Evolutionary conservation across 2,888 invertebrate genomes (phyloP).

Genomic region (Glaucopsyche alexis): DNA sequence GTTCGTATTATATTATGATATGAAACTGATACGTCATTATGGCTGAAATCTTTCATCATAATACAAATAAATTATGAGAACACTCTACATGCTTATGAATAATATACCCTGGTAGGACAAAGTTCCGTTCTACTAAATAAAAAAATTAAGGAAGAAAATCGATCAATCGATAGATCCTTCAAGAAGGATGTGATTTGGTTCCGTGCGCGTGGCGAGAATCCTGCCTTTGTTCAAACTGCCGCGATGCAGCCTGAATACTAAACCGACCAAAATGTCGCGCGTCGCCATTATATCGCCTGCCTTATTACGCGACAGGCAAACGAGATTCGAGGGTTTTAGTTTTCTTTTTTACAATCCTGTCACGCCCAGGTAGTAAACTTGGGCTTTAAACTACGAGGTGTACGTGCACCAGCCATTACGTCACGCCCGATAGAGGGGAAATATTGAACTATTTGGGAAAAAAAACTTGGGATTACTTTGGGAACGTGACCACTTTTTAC

Average conservation of each 20-base stretch:
- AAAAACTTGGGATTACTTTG: no score
- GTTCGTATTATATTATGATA: no score
- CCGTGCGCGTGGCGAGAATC: slow-evolving; percentile 37
- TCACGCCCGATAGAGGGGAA: no score
- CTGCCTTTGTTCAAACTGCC: slow-evolving; percentile 38
- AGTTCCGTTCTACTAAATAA: no score
- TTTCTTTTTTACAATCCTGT: neutral
- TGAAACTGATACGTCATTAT: no score
- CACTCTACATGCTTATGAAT: no score
- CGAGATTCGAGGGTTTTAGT: neutral
- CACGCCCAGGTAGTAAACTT: neutral
- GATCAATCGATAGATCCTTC: slow-evolving; percentile 1
- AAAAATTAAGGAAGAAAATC: neutral
- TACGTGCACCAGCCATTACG: no score
- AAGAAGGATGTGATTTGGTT: slow-evolving; percentile 34
- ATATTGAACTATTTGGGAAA: no score
- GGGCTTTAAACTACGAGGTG: neutral
- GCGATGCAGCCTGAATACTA: slow-evolving; percentile 39
- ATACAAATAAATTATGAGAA: no score
- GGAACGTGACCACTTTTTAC: no score
- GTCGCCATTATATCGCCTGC: slow-evolving; percentile 13
- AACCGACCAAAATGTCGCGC: slow-evolving; percentile 23
- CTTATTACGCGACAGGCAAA: slow-evolving; percentile 24
- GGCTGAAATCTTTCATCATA: no score
- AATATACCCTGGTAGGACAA: no score